Base-by-base conservation (phyloP, 2,888 invertebrate genomes). In the Stratiomys singularior region DNA sequence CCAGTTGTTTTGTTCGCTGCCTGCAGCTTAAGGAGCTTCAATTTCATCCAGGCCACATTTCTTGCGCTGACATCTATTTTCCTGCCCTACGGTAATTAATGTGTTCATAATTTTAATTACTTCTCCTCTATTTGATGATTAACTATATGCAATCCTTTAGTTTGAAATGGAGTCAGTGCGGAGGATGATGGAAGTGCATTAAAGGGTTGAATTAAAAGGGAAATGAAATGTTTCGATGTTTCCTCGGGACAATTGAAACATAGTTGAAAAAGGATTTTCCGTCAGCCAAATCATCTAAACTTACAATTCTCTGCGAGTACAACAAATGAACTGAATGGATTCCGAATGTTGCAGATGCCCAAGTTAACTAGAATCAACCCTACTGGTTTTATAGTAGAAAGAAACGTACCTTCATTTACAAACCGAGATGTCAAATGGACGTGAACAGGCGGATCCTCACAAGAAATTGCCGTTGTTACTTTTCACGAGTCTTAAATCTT, bases 31-130 rank as follows among this genome's bases (percentile, higher is more conserved):
- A 21, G 13, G 74, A 37, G 13, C 37, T 30, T 74, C 74, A 58
- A 60, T 74, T 37, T 21, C 37, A 37, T 37, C 21, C 60, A 37
- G 21, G 74, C 60, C 58, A 13, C 30, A 37, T 58, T 18, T 28
- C 28, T 37, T 18, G 30, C 25, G 60, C 74, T 74, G 74, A 74
- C 74, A 74, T 74, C 60, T 74, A 74, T 74, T 74, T 74, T 74
- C 74, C 74, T 74, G 74, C 74, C 74, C 74, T 58, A n/a, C 58
- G 37, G 74, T 74, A 74, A 74, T 74, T 74, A 74, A 74, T 74
- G 74, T 74, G 74, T 74, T 74, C 74, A 74, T 74, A 74, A 74
- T 74, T 74, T 74, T 74, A 74, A 74, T 74, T 74, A 74, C 74
- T 58, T 74, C 74, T 74, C 60, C 58, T 74, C 74, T 58, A 74